Base-by-base conservation (phyloP, 2,797 vertebrate genomes). In the Australoheros facetus region DNA sequence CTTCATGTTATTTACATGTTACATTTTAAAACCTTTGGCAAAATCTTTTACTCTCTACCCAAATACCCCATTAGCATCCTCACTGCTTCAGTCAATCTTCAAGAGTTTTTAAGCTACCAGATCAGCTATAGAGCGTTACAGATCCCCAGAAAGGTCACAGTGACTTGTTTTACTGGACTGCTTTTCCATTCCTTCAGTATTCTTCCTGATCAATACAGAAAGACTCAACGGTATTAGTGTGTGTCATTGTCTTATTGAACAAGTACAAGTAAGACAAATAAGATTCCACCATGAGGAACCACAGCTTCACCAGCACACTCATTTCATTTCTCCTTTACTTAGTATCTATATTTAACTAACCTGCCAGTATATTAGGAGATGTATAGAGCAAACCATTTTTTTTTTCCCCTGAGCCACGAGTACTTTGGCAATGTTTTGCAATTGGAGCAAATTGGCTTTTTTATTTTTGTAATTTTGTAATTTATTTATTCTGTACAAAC, bases 61-160 rank as follows among this genome's bases (percentile, higher is more conserved):
- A 14, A n/a, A n/a, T 1, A 3, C 4, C n/a, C n/a, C 1, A 0
- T 14, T 26, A 17, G 23, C 21, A 26, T 0, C 13, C 4, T 64
- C 37, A 42, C 37, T 23, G n/a, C 59, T 62, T 62, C n/a, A 2
- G 2, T 39, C 59, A 23, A 0, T 23, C 37, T 62, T 62, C 37
- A 42, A 26, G 59, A 45, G 37, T 1, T 57, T 64, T 32, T 23
- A 5, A 59, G 17, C 9, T 11, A 19, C 7, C 19, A 32, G 19
- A 34, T 28, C 23, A 57, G 17, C 6, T 45, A 30, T 17, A 2
- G 7, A 17, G 26, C 16, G 5, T 0, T 6, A 62, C 10, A 4
- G 45, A 48, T 16, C 14, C 42, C 42, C 42, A 14, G 13, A 42
- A 42, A 16, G 39, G 42, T 45, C 37, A 39, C 14, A 45, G 5